Evolutionary conservation across 2,888 invertebrate genomes (phyloP).

Genomic region (Callinectes sapidus): DNA sequence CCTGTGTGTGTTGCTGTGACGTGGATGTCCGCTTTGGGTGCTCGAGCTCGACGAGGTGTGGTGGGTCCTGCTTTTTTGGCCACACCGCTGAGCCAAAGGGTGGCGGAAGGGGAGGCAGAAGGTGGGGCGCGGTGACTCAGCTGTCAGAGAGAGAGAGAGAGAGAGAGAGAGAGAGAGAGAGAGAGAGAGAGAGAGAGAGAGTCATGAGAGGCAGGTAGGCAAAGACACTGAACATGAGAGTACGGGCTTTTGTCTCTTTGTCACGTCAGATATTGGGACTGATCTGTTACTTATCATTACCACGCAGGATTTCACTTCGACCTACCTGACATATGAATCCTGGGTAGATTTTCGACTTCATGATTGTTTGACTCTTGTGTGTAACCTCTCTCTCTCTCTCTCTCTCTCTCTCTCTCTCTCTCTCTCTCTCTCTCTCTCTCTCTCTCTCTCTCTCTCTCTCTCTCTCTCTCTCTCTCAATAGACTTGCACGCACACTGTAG

Average conservation of each 20-base stretch:
- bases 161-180: not conserved
- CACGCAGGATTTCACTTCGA: no score
- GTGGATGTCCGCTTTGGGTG: not conserved
- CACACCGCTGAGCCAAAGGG: not conserved
- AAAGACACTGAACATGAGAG: not conserved
- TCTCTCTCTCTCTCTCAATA: not conserved
- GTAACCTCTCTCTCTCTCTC: no score
- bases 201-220: not conserved
- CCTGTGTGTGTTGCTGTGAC: constrained; percentile 7
- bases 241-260: not conserved
- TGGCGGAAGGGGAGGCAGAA: not conserved
- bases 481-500: not conserved
- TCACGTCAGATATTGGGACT: not conserved
- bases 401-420: no score
- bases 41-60: not conserved
- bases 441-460: not conserved
- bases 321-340: no score
- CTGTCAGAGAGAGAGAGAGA: constrained; percentile 2
- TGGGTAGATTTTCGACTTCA: no score
- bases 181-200: not conserved
- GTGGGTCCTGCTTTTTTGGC: not conserved
- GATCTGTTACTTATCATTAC: no score
- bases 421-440: no score
- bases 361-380: not conserved
- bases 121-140: constrained; percentile 14